Evolutionary conservation across 2,888 invertebrate species (phyloP), one percentile per base, ranked within the genome.

Genomic region (Phengaris alcon): DNA sequence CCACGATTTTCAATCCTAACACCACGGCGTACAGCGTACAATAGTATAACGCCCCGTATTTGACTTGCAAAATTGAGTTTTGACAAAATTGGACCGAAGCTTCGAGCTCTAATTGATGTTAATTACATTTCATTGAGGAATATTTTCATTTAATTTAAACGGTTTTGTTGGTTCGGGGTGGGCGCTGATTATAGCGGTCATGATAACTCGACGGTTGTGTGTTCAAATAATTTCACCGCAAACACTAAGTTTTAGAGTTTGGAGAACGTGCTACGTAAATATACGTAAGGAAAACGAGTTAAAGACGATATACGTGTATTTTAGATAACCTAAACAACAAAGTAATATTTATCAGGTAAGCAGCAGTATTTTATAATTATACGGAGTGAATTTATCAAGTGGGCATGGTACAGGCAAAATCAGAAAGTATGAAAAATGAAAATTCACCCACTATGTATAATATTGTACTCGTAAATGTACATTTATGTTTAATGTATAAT

Each of bases 31-130:
- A 22, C 52, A 35, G 22, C 51, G 10, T n/a, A 48, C 9, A 69
- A 69, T 13, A 52, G 6, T 70, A 72, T 22, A 52, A 22, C 51
- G 48, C 54, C 6, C 35, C 48, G 52, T 91, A 88, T 91, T 92
- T 93, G 90, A 88, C 84, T 90, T 90, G 89, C 91, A 91, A 93
- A 93, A 93, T 93, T 93, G 90, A 89, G 90, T 93, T 93, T 90
- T 91, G 92, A 92, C 92, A 90, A 87, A 84, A 86, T 86, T 84
- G 79, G 84, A 84, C 85, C 85, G 84, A 83, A 85, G 84, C 82
- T 83, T 82, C 82, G 81, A 79, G 77, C 57, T 51, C 78, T 87
- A 87, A 87, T 87, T 85, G 82, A 81, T 77, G 82, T 80, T 84
- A 83, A 85, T 86, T 86, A 83, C 77, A 84, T 85, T 86, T 83